These are phyloP conservation scores for Eulemur mongoz DNA, from an alignment of 2,797 vertebrate species.

Conservation along the genomic window DNA sequence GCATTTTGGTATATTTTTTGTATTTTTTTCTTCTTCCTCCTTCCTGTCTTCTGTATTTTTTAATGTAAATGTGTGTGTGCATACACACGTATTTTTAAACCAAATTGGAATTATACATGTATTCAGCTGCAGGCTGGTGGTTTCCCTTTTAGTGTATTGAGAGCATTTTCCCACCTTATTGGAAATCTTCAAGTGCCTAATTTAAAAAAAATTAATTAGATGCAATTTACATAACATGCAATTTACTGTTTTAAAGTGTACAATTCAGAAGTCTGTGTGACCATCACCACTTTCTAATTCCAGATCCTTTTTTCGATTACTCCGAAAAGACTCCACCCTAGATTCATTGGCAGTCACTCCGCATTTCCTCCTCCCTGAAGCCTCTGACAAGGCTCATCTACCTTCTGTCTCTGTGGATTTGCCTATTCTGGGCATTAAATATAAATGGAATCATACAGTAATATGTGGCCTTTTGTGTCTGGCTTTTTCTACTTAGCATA, in stretches of 20 bases:
- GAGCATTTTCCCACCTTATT: background rate
- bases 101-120: slow-evolving; percentile 18
- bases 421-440: background rate
- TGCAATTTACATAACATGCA: background rate
- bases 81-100: slow-evolving; percentile 8
- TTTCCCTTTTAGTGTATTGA: slow-evolving; percentile 26
- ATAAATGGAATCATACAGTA: background rate
- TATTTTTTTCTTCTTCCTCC: background rate
- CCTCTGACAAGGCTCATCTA: background rate
- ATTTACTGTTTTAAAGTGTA: slow-evolving; percentile 35
- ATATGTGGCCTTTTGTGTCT: background rate
- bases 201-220: background rate
- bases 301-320: slow-evolving; percentile 13
- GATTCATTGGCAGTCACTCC: background rate
- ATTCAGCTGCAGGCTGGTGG: background rate
- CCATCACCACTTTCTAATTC: slow-evolving; percentile 30
- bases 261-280: slow-evolving; percentile 1
- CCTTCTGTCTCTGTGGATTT: background rate
- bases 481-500: background rate
- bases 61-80: background rate
- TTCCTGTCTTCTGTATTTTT: background rate
- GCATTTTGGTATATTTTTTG: background rate
- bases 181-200: slow-evolving; percentile 13
- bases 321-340: background rate
- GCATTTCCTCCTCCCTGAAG: background rate